Evolutionary conservation across 1,140 invertebrate species (phyloP).

Genomic region (Halesus radiatus): DNA sequence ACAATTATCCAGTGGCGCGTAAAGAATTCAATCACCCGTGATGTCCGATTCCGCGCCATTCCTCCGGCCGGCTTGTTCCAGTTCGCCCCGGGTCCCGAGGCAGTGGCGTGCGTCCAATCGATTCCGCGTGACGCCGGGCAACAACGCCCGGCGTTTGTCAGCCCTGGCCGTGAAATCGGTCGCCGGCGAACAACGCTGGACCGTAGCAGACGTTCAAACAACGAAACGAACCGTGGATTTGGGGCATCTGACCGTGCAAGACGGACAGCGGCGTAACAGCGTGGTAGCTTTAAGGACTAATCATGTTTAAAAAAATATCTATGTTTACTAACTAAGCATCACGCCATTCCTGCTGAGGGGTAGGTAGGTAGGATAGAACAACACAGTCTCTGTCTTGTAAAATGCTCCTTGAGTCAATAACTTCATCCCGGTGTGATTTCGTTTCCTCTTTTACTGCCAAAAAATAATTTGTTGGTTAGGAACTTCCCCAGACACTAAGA

Average conservation of each 20-base stretch:
- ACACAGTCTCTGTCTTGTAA: too few relatives aligned
- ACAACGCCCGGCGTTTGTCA: background rate
- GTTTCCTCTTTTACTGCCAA: too few relatives aligned
- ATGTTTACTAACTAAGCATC: too few relatives aligned
- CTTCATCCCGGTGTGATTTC: too few relatives aligned
- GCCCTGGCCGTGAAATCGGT: slow-evolving; percentile 6
- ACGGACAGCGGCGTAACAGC: background rate
- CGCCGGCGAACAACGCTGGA: background rate
- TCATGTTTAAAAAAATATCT: too few relatives aligned
- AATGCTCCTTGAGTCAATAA: too few relatives aligned
- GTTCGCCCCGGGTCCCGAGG: background rate
- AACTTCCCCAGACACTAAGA: too few relatives aligned
- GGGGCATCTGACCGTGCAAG: background rate
- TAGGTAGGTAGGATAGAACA: too few relatives aligned
- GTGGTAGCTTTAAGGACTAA: too few relatives aligned
- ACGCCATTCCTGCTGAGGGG: too few relatives aligned
- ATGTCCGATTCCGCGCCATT: background rate
- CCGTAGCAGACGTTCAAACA: background rate
- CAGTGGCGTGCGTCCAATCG: background rate
- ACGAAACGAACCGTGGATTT: background rate
- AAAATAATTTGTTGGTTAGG: too few relatives aligned
- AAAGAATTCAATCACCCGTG: background rate
- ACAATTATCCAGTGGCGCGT: background rate
- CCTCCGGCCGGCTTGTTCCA: background rate
- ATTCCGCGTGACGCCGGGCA: slow-evolving; percentile 3